Conservation (phyloP, 2,113 vertebrate species). For the Anoplopoma fimbria region DNA sequence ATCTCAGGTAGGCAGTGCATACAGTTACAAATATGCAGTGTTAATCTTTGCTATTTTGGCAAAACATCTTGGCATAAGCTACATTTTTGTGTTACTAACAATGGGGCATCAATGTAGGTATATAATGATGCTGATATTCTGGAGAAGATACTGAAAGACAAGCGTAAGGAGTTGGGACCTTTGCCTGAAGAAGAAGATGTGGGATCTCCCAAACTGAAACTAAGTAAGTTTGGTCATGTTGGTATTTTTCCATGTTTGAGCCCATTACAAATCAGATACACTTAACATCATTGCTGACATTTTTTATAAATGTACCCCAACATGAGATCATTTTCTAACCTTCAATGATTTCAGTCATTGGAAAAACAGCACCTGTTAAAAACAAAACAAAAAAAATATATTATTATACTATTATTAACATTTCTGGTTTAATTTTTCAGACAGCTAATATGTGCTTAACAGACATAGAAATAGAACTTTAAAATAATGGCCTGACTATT, state of each 20-base stretch:
- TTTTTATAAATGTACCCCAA: not conserved
- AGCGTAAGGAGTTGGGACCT: constrained; percentile 94
- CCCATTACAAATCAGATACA: not conserved
- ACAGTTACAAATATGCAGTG: not conserved
- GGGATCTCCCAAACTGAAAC: constrained; percentile 96
- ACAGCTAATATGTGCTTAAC: too few relatives aligned
- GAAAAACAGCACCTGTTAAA: too few relatives aligned
- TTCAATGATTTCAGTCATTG: not conserved
- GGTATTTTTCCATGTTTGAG: not conserved
- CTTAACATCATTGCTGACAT: not conserved
- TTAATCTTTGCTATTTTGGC: not conserved
- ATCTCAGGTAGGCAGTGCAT: constrained; percentile 88
- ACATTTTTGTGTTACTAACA: not conserved
- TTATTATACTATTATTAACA: too few relatives aligned
- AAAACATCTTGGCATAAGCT: not conserved
- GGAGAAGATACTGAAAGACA: constrained; percentile 97
- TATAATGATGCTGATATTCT: constrained; percentile 97
- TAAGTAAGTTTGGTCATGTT: constrained; percentile 86
- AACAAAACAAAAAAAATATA: too few relatives aligned
- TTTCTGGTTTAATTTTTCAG: too few relatives aligned
- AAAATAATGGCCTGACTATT: not conserved
- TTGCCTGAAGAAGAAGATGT: constrained; percentile 92
- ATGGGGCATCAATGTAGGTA: constrained; percentile 82
- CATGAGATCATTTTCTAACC: not conserved
- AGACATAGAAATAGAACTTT: too few relatives aligned